Base-by-base conservation (phyloP, 2,888 invertebrate genomes). In the Pyrgus malvae region DNA sequence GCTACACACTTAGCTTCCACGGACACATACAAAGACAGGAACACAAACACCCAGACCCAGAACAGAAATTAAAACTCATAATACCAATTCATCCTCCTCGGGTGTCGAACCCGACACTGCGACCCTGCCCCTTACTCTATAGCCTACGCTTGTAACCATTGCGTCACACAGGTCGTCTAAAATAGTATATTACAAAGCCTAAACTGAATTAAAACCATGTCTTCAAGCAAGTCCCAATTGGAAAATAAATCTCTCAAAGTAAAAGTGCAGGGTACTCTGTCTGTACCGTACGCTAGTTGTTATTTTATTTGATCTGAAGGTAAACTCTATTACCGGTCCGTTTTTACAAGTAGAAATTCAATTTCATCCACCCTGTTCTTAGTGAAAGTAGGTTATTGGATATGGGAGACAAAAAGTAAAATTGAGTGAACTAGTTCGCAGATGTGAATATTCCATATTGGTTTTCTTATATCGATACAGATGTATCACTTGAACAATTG, bases 331-430 rank as follows among this genome's bases (percentile, higher is more conserved):
- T 85, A 87, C 80, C 66, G 74, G 76, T 70, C 76, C 83, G 80
- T 84, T 87, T 87, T 86, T 86, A 88, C 79, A 79, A 77, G 76
- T 76, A 75, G 72, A 81, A 85, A 87, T 84, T 85, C 78, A 83
- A 86, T 88, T 86, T 78, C 76, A 76, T 68, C 72, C 72, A 73
- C 70, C 72, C 71, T 73, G 75, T 77, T 81, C 78, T 78, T 77
- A 77, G 69, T 74, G 64, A 75, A 84, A 80, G 70, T 83, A 76
- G 79, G 78, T 82, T 83, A 80, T 72, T 68, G 70, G 74, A 77
- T 72, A 72, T 69, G 64, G 68, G 67, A 67, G 69, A 75, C 69
- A 67, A 72, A 77, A 79, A 72, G 75, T 38, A 46, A 77, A 80
- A 76, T 68, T 61, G 68, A 70, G 65, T 48, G 55, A 56, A 58